Percentiles rank a stretch among this genome's conserved stretches.
Conservation (phyloP, 2,888 invertebrate species). For the Timema podura region DNA sequence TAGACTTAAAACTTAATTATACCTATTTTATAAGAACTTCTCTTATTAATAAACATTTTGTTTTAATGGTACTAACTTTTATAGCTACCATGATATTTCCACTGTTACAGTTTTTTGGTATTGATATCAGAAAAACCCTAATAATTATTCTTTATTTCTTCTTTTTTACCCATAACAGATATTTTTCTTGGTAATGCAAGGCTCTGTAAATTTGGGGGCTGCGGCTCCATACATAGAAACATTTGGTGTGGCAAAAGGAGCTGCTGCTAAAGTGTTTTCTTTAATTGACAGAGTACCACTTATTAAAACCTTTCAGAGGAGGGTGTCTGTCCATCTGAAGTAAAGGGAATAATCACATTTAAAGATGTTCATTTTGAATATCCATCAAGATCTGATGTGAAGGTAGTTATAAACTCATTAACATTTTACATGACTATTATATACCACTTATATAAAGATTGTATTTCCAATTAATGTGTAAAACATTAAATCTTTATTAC, state of each 20-base stretch:
- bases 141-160: not conserved
- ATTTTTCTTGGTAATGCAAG: conserved; percentile 70
- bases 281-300: conserved; percentile 70
- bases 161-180: conserved; percentile 51
- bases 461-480: not conserved
- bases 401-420: conserved; percentile 46
- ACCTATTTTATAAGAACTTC: too few species aligned
- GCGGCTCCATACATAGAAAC: conserved; percentile 77
- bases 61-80: too few species aligned
- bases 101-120: not conserved
- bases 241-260: conserved; percentile 74
- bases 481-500: too few species aligned
- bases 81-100: conserved; percentile 24
- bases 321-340: conserved; percentile 55
- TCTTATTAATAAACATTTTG: too few species aligned
- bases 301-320: conserved; percentile 63
- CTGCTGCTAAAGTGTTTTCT: conserved; percentile 70
- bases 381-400: conserved; percentile 71
- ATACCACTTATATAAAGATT: not conserved
- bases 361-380: conserved; percentile 72
- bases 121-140: not conserved
- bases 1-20: too few species aligned
- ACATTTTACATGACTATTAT: not conserved
- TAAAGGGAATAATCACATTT: conserved; percentile 66
- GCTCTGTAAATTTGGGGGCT: conserved; percentile 75